A percentile compares a stretch with the other conserved stretches of the same genome.
Conservation (phyloP, 2,888 invertebrate species). For the Drosophila kambysellisi region DNA sequence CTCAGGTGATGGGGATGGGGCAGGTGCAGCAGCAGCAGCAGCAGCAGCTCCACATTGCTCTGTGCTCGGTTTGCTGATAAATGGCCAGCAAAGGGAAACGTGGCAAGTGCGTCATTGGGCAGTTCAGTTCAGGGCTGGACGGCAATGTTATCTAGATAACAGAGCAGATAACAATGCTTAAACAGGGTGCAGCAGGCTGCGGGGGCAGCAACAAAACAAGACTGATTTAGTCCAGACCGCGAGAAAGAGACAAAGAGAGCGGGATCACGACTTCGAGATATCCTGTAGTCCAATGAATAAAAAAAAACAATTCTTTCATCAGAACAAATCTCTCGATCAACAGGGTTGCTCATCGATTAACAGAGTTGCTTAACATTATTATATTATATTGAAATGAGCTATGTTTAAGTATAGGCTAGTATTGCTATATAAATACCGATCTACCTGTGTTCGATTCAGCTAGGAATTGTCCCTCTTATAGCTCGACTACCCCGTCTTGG, state of each 20-base stretch:
- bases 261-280: not conserved
- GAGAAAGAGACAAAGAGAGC: not conserved
- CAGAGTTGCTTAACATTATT: not conserved
- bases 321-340: not conserved
- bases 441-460: not conserved
- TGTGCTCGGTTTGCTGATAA: slow-evolving; percentile 33
- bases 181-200: not conserved
- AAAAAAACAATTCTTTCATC: not conserved
- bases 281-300: not conserved
- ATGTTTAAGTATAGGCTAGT: not conserved
- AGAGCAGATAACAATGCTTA: slow-evolving; percentile 60
- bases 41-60: not conserved
- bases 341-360: not conserved
- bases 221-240: not conserved
- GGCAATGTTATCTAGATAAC: slow-evolving; percentile 62
- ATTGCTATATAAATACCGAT: too few relatives aligned
- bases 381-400: not conserved
- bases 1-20: slow-evolving; percentile 10
- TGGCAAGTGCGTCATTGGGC: slow-evolving; percentile 73
- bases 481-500: not conserved
- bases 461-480: not conserved
- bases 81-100: slow-evolving; percentile 53
- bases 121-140: slow-evolving; percentile 69
- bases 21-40: slow-evolving; percentile 13
- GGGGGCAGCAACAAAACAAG: slow-evolving; percentile 3